Conservation (phyloP, 2,113 vertebrate species). For the Neotoma lepida region DNA sequence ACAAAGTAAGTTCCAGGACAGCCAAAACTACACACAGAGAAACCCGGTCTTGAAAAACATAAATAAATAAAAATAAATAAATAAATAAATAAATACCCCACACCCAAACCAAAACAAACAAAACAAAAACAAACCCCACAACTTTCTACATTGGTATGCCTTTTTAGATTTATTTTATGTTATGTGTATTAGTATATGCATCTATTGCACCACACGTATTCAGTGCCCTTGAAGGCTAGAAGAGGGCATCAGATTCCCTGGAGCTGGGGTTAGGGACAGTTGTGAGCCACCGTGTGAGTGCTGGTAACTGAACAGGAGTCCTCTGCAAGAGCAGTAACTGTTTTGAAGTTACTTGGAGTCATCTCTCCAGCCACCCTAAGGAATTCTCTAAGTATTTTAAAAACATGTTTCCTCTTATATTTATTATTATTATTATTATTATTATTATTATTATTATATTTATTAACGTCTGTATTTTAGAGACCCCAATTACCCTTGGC, state of each 20-base stretch:
- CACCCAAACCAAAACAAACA: not conserved
- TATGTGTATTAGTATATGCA: not conserved
- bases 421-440: constrained; percentile 37
- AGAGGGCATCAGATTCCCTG: not conserved
- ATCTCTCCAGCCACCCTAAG: not conserved
- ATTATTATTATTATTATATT: constrained; percentile 20
- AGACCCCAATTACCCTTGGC: constrained; percentile 16
- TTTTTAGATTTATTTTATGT: not conserved
- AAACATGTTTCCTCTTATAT: not conserved
- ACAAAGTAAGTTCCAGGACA: not conserved
- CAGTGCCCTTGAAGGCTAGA: not conserved
- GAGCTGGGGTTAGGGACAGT: not conserved
- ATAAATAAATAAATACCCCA: not conserved
- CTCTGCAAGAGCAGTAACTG: not conserved
- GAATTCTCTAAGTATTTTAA: constrained; percentile 31
- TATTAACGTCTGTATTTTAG: constrained; percentile 19
- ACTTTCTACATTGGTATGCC: not conserved
- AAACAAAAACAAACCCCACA: not conserved
- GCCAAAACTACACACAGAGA: not conserved
- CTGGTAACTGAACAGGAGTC: not conserved
- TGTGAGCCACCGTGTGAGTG: not conserved
- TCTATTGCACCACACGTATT: not conserved
- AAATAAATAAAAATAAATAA: not conserved
- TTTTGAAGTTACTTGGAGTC: not conserved
- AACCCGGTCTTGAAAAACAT: not conserved